Conservation (phyloP, 2,113 vertebrate species). For the Oceanodroma tethys region DNA sequence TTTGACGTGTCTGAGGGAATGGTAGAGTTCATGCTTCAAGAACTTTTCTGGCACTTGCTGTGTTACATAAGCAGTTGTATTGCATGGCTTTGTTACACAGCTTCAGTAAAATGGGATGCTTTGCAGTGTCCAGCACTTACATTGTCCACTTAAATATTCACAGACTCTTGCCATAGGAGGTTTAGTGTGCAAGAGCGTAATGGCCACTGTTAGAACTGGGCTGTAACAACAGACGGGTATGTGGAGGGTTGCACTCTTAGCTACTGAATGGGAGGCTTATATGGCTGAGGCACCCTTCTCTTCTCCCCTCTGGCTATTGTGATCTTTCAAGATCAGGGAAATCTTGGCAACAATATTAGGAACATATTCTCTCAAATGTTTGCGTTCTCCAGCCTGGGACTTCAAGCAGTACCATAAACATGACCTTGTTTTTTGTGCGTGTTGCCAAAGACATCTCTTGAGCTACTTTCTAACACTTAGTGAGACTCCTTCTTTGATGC, state of each 20-base stretch:
- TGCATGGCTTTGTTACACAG: not conserved
- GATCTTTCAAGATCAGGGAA: not conserved
- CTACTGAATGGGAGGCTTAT: not conserved
- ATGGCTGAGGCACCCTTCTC: not conserved
- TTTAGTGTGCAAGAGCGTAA: not conserved
- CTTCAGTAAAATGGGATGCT: not conserved
- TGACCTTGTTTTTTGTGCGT: not conserved
- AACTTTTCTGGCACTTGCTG: not conserved
- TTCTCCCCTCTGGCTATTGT: not conserved
- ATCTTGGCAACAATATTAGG: not conserved
- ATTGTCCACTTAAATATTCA: not conserved
- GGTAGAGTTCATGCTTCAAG: not conserved
- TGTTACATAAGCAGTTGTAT: not conserved
- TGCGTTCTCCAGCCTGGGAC: not conserved
- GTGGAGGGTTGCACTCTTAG: not conserved
- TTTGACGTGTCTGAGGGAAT: not conserved
- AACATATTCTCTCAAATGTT: not conserved
- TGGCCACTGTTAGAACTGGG: not conserved
- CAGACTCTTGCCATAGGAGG: not conserved
- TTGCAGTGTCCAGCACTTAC: not conserved
- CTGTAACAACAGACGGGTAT: not conserved
- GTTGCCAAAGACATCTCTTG: not conserved
- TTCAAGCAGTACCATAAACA: not conserved
- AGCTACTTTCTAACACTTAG: not conserved
- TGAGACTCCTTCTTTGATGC: not conserved